phyloP scores from a whole-genome alignment of 92 coral and sea anemone genomes.

The Epizoanthus scotinus region DNA sequence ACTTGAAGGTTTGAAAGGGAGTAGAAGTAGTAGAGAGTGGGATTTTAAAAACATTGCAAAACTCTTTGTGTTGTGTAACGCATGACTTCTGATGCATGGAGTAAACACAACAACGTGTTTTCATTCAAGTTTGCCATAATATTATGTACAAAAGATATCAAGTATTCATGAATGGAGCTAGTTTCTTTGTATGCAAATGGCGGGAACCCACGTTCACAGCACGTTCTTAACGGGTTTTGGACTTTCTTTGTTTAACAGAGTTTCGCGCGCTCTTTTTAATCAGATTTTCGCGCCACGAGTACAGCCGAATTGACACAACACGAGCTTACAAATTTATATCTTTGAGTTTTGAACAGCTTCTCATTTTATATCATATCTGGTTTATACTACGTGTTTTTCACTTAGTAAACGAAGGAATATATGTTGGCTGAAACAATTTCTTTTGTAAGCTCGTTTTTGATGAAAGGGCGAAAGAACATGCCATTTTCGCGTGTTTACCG shows the following conservation, averaged over 20 bases:
- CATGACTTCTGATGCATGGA: conserved; percentile 37
- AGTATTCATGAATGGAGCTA: conserved; percentile 69
- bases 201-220: conserved; percentile 48
- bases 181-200: conserved; percentile 61
- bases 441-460: background rate
- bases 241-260: conserved; percentile 5
- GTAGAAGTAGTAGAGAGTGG: background rate
- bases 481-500: background rate
- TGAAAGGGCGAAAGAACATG: background rate
- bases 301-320: background rate
- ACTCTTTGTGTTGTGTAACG: conserved; percentile 22
- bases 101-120: conserved; percentile 35
- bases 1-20: background rate
- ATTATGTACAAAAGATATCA: conserved; percentile 51
- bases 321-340: background rate
- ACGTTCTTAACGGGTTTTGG: background rate
- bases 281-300: conserved; percentile 28
- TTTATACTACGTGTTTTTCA: background rate
- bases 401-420: background rate
- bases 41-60: background rate
- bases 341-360: background rate
- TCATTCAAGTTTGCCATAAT: conserved; percentile 31
- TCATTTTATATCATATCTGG: background rate
- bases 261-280: conserved; percentile 35
- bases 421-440: too few relatives aligned